Percentiles rank a stretch among this genome's conserved stretches.
Conservation (phyloP, 2,113 vertebrate species). For the Thomomys bottae region DNA sequence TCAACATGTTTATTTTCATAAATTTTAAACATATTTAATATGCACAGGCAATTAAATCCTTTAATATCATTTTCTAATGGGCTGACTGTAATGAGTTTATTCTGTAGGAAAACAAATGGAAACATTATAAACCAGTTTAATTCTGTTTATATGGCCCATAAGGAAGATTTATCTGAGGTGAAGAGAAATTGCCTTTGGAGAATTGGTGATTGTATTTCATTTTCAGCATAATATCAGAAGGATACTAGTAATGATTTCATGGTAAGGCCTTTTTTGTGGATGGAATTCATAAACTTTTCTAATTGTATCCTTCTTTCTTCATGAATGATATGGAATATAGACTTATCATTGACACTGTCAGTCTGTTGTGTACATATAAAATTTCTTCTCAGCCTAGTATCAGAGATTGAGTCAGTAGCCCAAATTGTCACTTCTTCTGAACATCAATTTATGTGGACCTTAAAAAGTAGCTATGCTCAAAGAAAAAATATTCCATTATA, state of each 20-base stretch:
- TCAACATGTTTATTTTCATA: conserved; percentile 72
- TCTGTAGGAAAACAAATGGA: conserved; percentile 69
- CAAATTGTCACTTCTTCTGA: conserved; percentile 32
- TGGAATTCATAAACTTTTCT: conserved; percentile 44
- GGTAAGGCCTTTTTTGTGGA: not conserved
- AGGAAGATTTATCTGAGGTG: conserved; percentile 66
- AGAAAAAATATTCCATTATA: conserved; percentile 33
- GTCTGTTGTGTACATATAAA: conserved; percentile 42
- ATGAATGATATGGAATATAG: conserved; percentile 38
- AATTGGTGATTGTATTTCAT: conserved; percentile 49
- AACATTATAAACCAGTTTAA: conserved; percentile 67
- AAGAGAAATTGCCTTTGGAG: conserved; percentile 73
- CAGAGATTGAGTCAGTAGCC: conserved; percentile 50
- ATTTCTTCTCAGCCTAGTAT: conserved; percentile 54
- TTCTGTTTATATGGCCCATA: conserved; percentile 65
- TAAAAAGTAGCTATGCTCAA: conserved; percentile 26
- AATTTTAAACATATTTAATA: conserved; percentile 77
- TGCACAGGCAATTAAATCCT: conserved; percentile 72
- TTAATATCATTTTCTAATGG: conserved; percentile 73
- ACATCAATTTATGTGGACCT: conserved; percentile 7
- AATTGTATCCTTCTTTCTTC: conserved; percentile 11
- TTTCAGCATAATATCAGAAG: conserved; percentile 60
- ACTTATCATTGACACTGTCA: conserved; percentile 10
- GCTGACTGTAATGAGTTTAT: conserved; percentile 72
- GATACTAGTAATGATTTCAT: conserved; percentile 48